Percentiles rank a stretch among this genome's conserved stretches.
phyloP scores from a whole-genome alignment of 1,140 invertebrate species.

The Lasioglossum albipes region DNA sequence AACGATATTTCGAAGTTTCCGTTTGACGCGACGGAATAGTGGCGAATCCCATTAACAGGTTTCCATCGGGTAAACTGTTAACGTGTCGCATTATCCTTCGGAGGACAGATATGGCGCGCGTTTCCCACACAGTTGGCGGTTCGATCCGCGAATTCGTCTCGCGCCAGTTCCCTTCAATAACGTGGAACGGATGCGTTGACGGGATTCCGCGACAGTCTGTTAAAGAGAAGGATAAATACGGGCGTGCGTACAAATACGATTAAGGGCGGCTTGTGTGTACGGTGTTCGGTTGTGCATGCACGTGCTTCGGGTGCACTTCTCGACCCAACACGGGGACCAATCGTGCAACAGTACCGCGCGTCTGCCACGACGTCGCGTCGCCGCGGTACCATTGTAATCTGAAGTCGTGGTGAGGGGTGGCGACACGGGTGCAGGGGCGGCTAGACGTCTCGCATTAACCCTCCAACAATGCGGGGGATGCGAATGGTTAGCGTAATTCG shows the following conservation, averaged over 20 bases:
- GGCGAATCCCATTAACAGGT: too few species aligned
- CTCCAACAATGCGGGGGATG: constrained; percentile 45
- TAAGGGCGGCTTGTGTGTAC: neutral
- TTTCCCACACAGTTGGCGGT: neutral
- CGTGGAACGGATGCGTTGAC: neutral
- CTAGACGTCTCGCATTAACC: constrained; percentile 53
- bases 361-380: neutral
- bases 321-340: neutral
- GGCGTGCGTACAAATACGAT: constrained; percentile 19
- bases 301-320: constrained; percentile 14
- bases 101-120: neutral
- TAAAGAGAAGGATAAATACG: constrained; percentile 22
- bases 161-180: neutral
- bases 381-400: constrained; percentile 32
- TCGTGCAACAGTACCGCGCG: constrained; percentile 24
- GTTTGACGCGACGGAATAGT: too few species aligned
- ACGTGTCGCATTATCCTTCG: too few species aligned
- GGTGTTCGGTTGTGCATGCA: too few species aligned
- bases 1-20: too few species aligned
- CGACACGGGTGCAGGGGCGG: neutral
- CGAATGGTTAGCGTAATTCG: constrained; percentile 51
- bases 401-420: constrained; percentile 18
- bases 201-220: neutral
- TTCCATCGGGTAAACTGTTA: too few species aligned
- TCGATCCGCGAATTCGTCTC: too few species aligned